Evolutionary conservation across 2,113 vertebrate genomes (phyloP), one percentile per base, ranked within the genome.

Genomic region (Neopipo cinnamomea): DNA sequence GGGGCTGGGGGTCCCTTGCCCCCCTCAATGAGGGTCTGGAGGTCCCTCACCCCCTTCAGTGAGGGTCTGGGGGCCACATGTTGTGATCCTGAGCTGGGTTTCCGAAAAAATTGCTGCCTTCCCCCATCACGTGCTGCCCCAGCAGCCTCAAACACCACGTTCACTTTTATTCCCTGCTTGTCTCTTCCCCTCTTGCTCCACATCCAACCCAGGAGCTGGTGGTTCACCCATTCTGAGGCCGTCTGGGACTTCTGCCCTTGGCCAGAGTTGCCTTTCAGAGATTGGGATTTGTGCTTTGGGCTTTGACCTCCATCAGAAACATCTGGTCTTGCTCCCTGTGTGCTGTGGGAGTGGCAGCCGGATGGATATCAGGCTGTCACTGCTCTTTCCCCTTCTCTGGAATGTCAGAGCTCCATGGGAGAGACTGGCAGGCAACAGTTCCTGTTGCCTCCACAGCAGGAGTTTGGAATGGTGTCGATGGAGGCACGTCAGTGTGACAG

Each of bases 401-500:
- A 47, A 61, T 12, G 6, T 19, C 76, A 27, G 35, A 79, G 42
- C n/a, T 71, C 27, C 2, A 1, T 0, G 3, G 24, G 28, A 62
- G 31, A 24, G 19, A 7, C 31, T 4, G 46, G 8, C 50, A 49
- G 31, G 78, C 14, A 13, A 14, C 14, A 2, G 35, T 9, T 9
- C 25, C 61, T 5, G 3, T 1, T 28, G 42, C 9, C 15, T 19
- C 28, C 11, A 0, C 1, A 4, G 1, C 55, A 24, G 52, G 68
- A 49, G 18, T 6, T n/a, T 7, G 59, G 66, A 19, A 28, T 0
- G 3, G 0, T 14, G 1, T 1, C 22, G 25, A 2, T 0, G 1
- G 75, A 6, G 37, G 5, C 6, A 5, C 7, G 0, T 33, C 5
- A 0, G 1, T 4, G 2, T 2, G 37, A 12, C 19, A 20, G 42